Evolutionary conservation across 2,113 vertebrate genomes (phyloP).

Genomic region (Pseudonaja textilis): DNA sequence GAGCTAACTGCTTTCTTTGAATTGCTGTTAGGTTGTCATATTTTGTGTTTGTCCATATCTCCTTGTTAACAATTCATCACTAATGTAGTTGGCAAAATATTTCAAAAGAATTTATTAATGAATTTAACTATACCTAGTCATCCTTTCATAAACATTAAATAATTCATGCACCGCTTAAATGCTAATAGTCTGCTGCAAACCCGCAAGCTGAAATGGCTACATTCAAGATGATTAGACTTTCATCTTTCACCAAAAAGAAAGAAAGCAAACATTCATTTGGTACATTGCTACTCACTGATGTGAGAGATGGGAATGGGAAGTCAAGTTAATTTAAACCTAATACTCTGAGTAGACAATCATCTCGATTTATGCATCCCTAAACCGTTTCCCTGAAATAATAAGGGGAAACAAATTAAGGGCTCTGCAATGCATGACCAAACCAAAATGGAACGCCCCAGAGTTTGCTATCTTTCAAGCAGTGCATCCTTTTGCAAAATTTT

Average conservation of each 20-base stretch:
- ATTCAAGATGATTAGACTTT: conserved; percentile 59
- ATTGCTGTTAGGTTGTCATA: neutral
- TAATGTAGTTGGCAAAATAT: conserved; percentile 52
- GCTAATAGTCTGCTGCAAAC: conserved; percentile 53
- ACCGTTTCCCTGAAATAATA: conserved; percentile 11
- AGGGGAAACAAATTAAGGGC: conserved; percentile 12
- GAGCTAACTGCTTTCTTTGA: neutral
- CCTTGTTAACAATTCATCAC: conserved; percentile 53
- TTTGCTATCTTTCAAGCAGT: conserved; percentile 14
- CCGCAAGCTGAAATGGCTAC: conserved; percentile 53
- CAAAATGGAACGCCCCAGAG: neutral
- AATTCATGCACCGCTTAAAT: neutral
- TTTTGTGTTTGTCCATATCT: conserved; percentile 29
- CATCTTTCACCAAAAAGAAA: conserved; percentile 54
- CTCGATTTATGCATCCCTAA: conserved; percentile 33
- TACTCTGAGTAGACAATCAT: conserved; percentile 33
- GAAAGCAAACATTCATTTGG: conserved; percentile 55
- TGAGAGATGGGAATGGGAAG: conserved; percentile 41
- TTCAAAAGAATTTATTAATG: conserved; percentile 60
- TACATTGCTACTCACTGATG: conserved; percentile 49
- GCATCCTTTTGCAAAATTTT: neutral
- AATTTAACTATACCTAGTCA: conserved; percentile 54
- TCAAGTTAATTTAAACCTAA: conserved; percentile 38
- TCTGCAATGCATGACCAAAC: neutral
- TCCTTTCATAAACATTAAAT: conserved; percentile 71